Evolutionary conservation across 2,888 invertebrate genomes (phyloP).

Genomic region (Chloromyia formosa): DNA sequence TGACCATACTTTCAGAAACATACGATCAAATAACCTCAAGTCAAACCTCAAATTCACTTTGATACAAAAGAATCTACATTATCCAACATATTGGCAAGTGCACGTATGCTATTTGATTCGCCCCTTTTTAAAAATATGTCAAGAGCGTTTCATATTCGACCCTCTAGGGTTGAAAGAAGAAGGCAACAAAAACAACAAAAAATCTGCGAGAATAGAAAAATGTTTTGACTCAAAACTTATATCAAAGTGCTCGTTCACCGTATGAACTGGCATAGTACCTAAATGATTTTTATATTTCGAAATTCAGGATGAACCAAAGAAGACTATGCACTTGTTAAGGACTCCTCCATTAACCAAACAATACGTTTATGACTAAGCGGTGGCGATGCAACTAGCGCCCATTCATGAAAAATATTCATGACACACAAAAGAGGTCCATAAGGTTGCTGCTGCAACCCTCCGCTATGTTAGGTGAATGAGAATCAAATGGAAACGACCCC

Average conservation of each 20-base stretch:
- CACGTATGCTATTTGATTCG: conserved; percentile 48
- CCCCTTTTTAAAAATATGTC: conserved; percentile 36
- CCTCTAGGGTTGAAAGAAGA: conserved; percentile 8
- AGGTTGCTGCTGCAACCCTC: conserved; percentile 32
- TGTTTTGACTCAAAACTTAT: conserved; percentile 45
- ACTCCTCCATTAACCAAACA: conserved; percentile 45
- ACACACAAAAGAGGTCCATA: conserved; percentile 46
- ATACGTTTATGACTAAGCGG: conserved; percentile 45
- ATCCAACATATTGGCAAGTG: conserved; percentile 50
- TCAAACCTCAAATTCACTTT: conserved; percentile 19
- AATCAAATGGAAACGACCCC: conserved; percentile 63
- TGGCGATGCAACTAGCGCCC: conserved; percentile 8
- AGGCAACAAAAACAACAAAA: neutral
- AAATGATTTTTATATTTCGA: too few species aligned
- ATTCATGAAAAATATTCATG: conserved; percentile 28
- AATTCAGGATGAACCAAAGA: neutral
- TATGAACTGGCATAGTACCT: too few species aligned
- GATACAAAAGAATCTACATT: conserved; percentile 38
- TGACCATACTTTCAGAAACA: neutral
- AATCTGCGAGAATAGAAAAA: conserved; percentile 2
- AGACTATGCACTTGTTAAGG: conserved; percentile 48
- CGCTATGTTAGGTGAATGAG: conserved; percentile 50
- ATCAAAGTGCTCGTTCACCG: neutral
- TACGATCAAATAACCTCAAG: conserved; percentile 2
- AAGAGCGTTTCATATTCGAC: neutral